Base-by-base conservation (phyloP, 2,888 invertebrate species). In the Seladonia tumulorum region DNA sequence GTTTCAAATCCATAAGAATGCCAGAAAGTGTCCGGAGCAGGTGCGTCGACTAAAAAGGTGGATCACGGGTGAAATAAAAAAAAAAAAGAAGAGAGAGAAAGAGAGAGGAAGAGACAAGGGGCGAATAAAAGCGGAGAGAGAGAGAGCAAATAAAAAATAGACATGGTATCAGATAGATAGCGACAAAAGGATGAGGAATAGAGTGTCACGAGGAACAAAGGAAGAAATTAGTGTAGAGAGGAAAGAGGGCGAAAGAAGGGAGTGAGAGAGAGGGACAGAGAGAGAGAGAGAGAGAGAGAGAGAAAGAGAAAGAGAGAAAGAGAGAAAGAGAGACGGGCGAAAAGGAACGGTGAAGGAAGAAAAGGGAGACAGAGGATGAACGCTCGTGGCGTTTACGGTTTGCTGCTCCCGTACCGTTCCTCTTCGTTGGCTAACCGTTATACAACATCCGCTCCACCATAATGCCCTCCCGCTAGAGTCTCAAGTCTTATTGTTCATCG, bases 401-500 rank as follows among this genome's bases (percentile, higher is more conserved):
- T 93, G 94, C 94, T 94, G 94, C 93, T 93, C 93, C 92, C 93
- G 92, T 91, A 90, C 89, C 94, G 95, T 95, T 95, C 94, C 95
- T 94, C 95, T 95, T 94, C 94, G 95, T 94, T 95, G 94, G 92
- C 94, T 95, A 94, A 95, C 95, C 95, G 95, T 95, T 95, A 95
- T 95, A 95, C 95, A 95, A 95, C 95, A 94, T 95, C 95, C 95
- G 95, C 92, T 95, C 94, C 91, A 88, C 92, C 94, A 92, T 93
- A 93, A 93, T 93, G 93, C 92, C 89, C 91, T 90, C 90, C 91
- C 91, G 91, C 91, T 91, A 90, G 91, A 93, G 91, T 92, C 91
- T 91, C 91, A 91, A 87, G 88, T 93, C 91, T 94, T 91, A 94
- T 94, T 94, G 94, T 94, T 93, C 93, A 93, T 93, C 91, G 93